Evolutionary conservation across 2,888 invertebrate genomes (phyloP).

Genomic region (Drosophila putrida): DNA sequence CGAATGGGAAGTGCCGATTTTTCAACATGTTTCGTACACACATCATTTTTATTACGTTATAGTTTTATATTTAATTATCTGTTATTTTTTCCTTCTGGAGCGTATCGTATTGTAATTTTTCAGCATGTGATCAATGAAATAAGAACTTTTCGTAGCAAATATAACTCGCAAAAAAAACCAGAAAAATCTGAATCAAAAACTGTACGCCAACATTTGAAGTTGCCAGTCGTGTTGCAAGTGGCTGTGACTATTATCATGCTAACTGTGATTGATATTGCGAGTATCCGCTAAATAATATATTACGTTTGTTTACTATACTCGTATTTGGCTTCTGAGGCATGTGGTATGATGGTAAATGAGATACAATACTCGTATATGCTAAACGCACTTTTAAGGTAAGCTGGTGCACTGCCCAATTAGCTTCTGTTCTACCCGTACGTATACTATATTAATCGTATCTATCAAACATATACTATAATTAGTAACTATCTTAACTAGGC

Average conservation of each 20-base stretch:
- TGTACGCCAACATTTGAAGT: slow-evolving; percentile 54
- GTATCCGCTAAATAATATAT: slow-evolving; percentile 56
- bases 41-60: slow-evolving; percentile 33
- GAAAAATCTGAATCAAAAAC: slow-evolving; percentile 18
- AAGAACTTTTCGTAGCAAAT: slow-evolving; percentile 70
- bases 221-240: slow-evolving; percentile 67
- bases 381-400: slow-evolving; percentile 75
- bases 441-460: slow-evolving; percentile 22
- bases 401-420: slow-evolving; percentile 73
- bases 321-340: slow-evolving; percentile 76
- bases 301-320: slow-evolving; percentile 60
- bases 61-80: slow-evolving; percentile 28
- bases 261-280: slow-evolving; percentile 59
- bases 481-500: slow-evolving; percentile 33
- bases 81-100: slow-evolving; percentile 53
- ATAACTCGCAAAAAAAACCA: slow-evolving; percentile 29
- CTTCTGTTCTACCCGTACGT: slow-evolving; percentile 53
- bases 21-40: slow-evolving; percentile 42
- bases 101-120: slow-evolving; percentile 70
- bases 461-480: slow-evolving; percentile 20
- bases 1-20: slow-evolving; percentile 60
- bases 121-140: slow-evolving; percentile 76
- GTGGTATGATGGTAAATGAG: slow-evolving; percentile 75
- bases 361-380: slow-evolving; percentile 55
- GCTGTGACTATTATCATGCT: slow-evolving; percentile 68